phyloP scores from a whole-genome alignment of 2,888 invertebrate species.

The Metacarcinus magister region DNA sequence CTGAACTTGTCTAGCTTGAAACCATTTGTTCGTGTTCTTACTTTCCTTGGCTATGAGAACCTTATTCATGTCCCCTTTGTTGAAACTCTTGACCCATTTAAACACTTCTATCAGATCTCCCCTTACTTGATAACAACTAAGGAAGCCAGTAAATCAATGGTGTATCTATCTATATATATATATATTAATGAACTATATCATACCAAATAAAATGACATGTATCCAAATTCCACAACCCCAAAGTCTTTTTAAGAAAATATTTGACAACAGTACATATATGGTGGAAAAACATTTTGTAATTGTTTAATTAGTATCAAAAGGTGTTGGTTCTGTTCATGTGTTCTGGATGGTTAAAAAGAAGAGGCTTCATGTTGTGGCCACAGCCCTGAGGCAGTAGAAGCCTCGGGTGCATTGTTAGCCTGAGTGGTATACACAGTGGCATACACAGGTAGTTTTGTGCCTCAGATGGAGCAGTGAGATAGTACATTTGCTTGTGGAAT shows the following conservation, averaged over 20 bases:
- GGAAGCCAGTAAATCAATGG: too few relatives aligned
- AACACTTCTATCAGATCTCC: too few relatives aligned
- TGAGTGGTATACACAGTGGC: neutral
- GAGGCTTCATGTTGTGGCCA: neutral
- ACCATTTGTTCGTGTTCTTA: too few relatives aligned
- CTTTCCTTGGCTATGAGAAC: too few relatives aligned
- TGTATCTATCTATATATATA: neutral
- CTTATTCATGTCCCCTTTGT: too few relatives aligned
- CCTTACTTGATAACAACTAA: too few relatives aligned
- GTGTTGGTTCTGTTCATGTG: neutral
- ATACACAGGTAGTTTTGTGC: neutral
- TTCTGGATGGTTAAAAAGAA: neutral
- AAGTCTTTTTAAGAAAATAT: neutral
- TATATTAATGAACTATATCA: neutral
- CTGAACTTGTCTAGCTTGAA: too few relatives aligned
- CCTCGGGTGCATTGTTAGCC: neutral
- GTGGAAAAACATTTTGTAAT: neutral
- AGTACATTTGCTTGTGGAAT: slow-evolving; percentile 1
- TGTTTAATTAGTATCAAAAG: neutral
- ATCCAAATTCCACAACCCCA: neutral
- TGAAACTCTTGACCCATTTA: too few relatives aligned
- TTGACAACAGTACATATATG: neutral
- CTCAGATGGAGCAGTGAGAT: slow-evolving; percentile 1
- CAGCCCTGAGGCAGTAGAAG: neutral
- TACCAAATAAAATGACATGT: neutral